A percentile compares a stretch with the other conserved stretches of the same genome.
Evolutionary conservation across 92 coral and sea anemone genomes (phyloP).

Genomic region (Phenganax stokvisi): DNA sequence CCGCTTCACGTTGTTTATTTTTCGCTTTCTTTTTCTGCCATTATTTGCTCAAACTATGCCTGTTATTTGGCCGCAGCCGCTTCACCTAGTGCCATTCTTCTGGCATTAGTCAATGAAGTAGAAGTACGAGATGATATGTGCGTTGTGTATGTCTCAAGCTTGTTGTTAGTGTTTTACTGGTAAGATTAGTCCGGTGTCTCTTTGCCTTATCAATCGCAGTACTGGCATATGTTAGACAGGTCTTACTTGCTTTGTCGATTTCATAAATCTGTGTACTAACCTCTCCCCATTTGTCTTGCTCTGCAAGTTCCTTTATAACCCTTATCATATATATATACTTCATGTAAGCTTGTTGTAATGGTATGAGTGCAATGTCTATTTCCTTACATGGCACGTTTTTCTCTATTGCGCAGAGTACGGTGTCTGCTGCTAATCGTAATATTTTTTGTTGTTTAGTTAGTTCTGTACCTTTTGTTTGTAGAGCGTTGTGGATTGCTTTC

Average conservation of each 20-base stretch:
- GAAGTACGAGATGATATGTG: slow-evolving; percentile 31
- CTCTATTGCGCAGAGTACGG: neutral
- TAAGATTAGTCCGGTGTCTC: neutral
- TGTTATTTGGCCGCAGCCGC: slow-evolving; percentile 52
- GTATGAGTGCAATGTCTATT: neutral
- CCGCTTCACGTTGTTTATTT: neutral
- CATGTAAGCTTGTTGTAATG: slow-evolving; percentile 21
- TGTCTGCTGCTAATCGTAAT: slow-evolving; percentile 20
- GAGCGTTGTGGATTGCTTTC: slow-evolving; percentile 41
- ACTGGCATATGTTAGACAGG: neutral
- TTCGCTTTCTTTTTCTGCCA: too few relatives aligned
- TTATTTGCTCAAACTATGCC: slow-evolving; percentile 48
- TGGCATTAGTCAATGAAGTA: slow-evolving; percentile 13
- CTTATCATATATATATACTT: slow-evolving; percentile 9
- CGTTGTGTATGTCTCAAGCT: slow-evolving; percentile 32
- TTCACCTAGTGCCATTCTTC: slow-evolving; percentile 48
- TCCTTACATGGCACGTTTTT: neutral
- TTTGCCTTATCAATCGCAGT: neutral
- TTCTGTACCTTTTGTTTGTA: slow-evolving; percentile 17
- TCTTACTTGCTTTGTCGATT: neutral
- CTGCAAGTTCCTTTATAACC: neutral
- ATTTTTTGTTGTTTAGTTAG: slow-evolving; percentile 14
- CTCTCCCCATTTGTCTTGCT: slow-evolving; percentile 41
- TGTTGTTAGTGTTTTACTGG: neutral
- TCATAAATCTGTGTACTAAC: neutral